Conservation (phyloP, 2,113 vertebrate species). For the Muntiacus reevesi region DNA sequence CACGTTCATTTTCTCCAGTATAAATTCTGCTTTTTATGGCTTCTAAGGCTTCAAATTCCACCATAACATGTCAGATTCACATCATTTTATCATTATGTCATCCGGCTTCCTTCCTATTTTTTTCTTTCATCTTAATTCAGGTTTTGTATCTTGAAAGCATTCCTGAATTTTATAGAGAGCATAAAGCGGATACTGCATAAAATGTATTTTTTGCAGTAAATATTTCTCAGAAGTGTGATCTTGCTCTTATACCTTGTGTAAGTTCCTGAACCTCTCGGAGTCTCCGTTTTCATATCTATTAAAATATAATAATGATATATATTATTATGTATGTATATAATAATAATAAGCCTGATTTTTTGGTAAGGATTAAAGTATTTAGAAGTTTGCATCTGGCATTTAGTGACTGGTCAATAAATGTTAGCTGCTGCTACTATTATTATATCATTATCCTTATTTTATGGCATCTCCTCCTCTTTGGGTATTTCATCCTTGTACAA, state of each 20-base stretch:
- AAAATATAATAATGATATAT: background rate
- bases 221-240: background rate
- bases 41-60: background rate
- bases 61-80: background rate
- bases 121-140: constrained; percentile 48
- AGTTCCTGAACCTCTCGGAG: background rate
- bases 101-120: background rate
- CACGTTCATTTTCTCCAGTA: background rate
- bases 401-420: background rate
- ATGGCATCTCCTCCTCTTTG: background rate
- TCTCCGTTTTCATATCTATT: background rate
- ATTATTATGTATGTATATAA: background rate
- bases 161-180: constrained; percentile 50
- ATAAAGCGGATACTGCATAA: background rate
- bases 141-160: constrained; percentile 49
- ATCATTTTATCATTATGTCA: background rate
- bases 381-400: background rate
- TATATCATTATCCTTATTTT: background rate
- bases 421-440: background rate
- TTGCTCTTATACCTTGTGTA: background rate
- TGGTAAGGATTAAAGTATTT: background rate
- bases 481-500: background rate
- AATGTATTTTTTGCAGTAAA: background rate
- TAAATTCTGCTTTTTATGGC: background rate
- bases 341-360: background rate